Base-by-base conservation (phyloP, 1,140 invertebrate species). In the Galleria mellonella region DNA sequence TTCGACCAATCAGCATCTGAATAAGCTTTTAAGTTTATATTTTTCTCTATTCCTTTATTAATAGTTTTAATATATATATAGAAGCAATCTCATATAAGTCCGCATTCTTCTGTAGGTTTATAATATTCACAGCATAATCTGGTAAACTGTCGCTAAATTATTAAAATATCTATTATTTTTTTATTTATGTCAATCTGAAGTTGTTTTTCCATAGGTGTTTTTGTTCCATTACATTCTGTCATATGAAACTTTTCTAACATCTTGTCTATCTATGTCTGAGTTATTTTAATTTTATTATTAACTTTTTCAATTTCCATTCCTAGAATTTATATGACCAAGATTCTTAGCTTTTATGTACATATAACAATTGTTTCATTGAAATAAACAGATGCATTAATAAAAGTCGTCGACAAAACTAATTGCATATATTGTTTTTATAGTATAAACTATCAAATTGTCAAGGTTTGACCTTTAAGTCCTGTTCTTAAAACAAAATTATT, bases 401-500 rank as follows among this genome's bases (percentile, higher is more conserved):
- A 11, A 56, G 35, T 62, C 50, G 45, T 53, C 47, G n/a, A 54
- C 53, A 46, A 47, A 53, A 56, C 30, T 42, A 53, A 4, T 9
- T 47, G 5, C 43, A 52, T n/a, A 38, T 17, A 12, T 55, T 36
- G 4, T 35, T 23, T 35, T 52, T 39, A 13, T 29, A 27, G 23
- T 50, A 61, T 32, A 61, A 27, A 53, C 59, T n/a, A n/a, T n/a
- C n/a, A n/a, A 62, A 40, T 15, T 49, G 30, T 62, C 54, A 52
- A 41, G 9, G 33, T 49, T n/a, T 28, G 45, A 55, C 41, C 32
- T 23, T 32, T 33, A 45, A 62, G 50, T 28, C 41, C 37, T 33
- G 35, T 43, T 11, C 36, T 17, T 17, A 11, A 13, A 13, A 42
- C 14, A 27, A 12, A 38, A 12, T 29, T 28, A 33, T 52, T 14